Evolutionary conservation across 2,797 vertebrate species (phyloP).

Genomic region (Calcarius lapponicus): DNA sequence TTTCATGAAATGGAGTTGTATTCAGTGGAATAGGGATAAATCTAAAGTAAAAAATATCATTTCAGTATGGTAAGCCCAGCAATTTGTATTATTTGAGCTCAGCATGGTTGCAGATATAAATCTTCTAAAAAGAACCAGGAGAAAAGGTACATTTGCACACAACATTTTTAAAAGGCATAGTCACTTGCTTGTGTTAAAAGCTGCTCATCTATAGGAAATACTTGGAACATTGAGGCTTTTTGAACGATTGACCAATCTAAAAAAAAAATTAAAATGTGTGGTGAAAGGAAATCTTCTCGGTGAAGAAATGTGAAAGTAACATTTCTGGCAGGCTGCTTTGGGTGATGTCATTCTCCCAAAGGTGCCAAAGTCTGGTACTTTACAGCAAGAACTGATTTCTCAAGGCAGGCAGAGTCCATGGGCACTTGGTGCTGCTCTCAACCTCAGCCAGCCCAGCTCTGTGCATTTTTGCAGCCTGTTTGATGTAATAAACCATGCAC

Average conservation of each 20-base stretch:
- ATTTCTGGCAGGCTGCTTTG: slow-evolving; percentile 68
- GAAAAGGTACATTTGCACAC: background rate
- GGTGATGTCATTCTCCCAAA: slow-evolving; percentile 76
- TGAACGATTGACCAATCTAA: slow-evolving; percentile 15
- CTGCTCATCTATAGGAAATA: slow-evolving; percentile 64
- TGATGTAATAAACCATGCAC: slow-evolving; percentile 24
- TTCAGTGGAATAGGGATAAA: slow-evolving; percentile 11
- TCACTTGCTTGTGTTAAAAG: slow-evolving; percentile 57
- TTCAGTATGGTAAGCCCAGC: slow-evolving; percentile 3
- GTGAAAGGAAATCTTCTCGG: slow-evolving; percentile 68
- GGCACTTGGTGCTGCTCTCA: slow-evolving; percentile 63
- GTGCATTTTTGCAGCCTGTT: slow-evolving; percentile 48
- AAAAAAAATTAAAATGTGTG: background rate
- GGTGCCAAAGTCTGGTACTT: slow-evolving; percentile 74
- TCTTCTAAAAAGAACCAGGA: slow-evolving; percentile 34
- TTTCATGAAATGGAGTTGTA: slow-evolving; percentile 15
- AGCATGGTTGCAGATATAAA: slow-evolving; percentile 9
- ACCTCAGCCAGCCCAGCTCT: slow-evolving; percentile 59
- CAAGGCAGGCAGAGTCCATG: slow-evolving; percentile 51
- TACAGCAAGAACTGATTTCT: slow-evolving; percentile 67
- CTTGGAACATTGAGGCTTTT: slow-evolving; percentile 59
- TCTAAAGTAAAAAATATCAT: background rate
- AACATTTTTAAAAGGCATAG: slow-evolving; percentile 39
- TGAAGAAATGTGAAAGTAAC: slow-evolving; percentile 73
- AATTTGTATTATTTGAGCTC: slow-evolving; percentile 52